These are phyloP conservation scores for Rhea pennata DNA, from an alignment of 2,113 vertebrate species.

Conservation along the genomic window DNA sequence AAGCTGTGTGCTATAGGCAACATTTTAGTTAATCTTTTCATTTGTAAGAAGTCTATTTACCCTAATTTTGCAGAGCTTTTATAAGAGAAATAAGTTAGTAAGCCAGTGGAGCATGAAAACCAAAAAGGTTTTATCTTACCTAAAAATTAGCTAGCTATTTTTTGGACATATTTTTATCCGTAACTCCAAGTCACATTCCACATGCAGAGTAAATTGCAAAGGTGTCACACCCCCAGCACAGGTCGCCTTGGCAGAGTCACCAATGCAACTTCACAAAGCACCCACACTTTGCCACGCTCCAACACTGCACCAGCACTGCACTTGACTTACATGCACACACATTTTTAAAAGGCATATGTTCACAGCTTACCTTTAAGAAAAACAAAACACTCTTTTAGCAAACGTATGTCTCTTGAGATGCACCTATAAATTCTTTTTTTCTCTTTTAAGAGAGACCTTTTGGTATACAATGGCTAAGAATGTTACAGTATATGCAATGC, in stretches of 20 bases:
- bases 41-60: background rate
- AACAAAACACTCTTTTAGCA: accelerated
- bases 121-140: background rate
- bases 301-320: background rate
- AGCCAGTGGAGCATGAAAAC: background rate
- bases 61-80: background rate
- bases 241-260: background rate
- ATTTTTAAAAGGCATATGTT: background rate
- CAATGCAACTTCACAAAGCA: background rate
- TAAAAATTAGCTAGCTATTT: background rate
- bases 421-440: background rate
- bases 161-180: background rate
- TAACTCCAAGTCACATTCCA: background rate
- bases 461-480: background rate
- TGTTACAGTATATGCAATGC: background rate
- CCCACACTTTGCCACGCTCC: background rate
- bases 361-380: background rate
- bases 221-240: background rate
- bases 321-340: background rate
- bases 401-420: background rate
- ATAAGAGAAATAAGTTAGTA: background rate
- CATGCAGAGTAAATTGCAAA: background rate
- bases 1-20: background rate
- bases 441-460: background rate
- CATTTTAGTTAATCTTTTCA: background rate